Evolutionary conservation across 2,797 vertebrate genomes (phyloP), one percentile per base, ranked within the genome.

Genomic region (Poecilia velifera): DNA sequence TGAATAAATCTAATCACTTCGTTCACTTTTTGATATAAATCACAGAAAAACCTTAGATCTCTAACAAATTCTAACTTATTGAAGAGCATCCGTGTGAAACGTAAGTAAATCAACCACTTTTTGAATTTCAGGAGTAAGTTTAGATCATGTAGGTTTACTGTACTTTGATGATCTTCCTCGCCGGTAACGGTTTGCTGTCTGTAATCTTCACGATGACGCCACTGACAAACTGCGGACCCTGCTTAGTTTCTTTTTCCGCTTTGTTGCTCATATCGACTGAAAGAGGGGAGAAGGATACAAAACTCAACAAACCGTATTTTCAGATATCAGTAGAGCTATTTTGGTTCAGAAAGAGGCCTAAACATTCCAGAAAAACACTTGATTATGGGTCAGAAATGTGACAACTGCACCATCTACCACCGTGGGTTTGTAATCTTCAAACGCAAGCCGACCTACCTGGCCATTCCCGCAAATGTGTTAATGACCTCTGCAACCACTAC

Each of bases 201-300:
- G 96, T 91, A 74, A 99, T 97, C 96, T 99, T 99, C 91, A 99
- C 83, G 85, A 99, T 99, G 90, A 99, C 97, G 25, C 98, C 98
- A 7, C 95, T 96, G 82, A 95, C 93, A 76, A 98, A 99, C 93
- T 96, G 96, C 16, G 98, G 98, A 8, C 98, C 97, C 45, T 91
- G 89, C 34, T 94, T 89, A 6, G 72, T 86, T 12, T 81, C 90
- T 80, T 96, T 98, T 81, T 96, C 95, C 22, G 79, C 86, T 78
- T 80, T 89, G 49, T 90, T 87, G 81, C 57, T 62, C 64, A 86
- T 34, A 12, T 85, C 81, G 22, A 45, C 70, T 87, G 76, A 73
- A 86, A 49, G 64, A 74, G 78, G 39, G 80, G 20, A n/a, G 78
- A 28, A 76, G 25, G 34, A 68, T 31, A 74, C 5, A 55, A 41